Conservation (phyloP, 30 jellyfish, hydroid and myxozoan genomes). For the Hydractinia symbiolongicarpus region DNA sequence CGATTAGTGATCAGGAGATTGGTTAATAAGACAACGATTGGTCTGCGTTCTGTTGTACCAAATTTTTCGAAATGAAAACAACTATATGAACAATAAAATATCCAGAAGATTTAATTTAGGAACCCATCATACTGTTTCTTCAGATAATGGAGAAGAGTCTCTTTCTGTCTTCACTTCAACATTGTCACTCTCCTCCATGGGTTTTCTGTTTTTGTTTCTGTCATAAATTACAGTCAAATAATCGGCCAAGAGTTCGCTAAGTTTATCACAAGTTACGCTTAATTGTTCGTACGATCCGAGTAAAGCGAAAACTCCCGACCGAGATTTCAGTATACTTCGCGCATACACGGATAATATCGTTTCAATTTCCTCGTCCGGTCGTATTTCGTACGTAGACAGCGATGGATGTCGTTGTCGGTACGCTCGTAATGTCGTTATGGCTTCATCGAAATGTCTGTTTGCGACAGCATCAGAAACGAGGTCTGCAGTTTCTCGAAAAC, state of each 20-base stretch:
- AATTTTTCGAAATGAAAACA: too few relatives aligned
- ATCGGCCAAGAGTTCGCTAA: constrained; percentile 84
- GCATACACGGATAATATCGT: constrained; percentile 66
- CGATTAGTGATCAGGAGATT: too few relatives aligned
- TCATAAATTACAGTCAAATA: constrained; percentile 45
- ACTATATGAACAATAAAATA: too few relatives aligned
- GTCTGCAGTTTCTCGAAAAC: constrained; percentile 35
- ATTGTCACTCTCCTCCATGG: neutral
- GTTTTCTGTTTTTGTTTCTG: neutral
- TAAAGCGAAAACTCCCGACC: constrained; percentile 62
- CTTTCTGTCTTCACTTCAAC: neutral
- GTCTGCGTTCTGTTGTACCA: too few relatives aligned
- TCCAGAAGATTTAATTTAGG: too few relatives aligned
- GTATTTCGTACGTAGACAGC: constrained; percentile 4
- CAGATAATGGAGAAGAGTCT: neutral
- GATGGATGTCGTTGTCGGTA: constrained; percentile 40
- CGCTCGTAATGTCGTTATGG: constrained; percentile 44
- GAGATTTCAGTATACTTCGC: constrained; percentile 34
- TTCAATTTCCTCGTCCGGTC: constrained; percentile 55
- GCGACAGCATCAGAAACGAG: constrained; percentile 41
- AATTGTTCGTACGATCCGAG: constrained; percentile 58
- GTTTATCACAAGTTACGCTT: constrained; percentile 65
- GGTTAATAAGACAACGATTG: too few relatives aligned
- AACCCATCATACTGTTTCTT: too few relatives aligned
- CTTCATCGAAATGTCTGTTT: constrained; percentile 52